Conservation (phyloP, 2,797 vertebrate species). For the Squalus acanthias region DNA sequence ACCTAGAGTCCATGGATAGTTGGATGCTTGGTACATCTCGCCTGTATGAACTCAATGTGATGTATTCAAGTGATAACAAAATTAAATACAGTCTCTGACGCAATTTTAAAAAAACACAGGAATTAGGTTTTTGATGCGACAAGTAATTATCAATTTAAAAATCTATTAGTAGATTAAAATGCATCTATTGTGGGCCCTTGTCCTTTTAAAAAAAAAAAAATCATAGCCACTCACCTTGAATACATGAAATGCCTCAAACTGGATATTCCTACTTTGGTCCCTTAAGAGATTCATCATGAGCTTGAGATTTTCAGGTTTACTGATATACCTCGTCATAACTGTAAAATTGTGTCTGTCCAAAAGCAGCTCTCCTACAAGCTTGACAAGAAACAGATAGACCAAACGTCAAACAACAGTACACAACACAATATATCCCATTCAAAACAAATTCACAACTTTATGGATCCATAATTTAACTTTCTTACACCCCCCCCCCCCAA, state of each 20-base stretch:
- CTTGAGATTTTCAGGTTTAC: slow-evolving; percentile 93
- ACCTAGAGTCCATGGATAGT: neutral
- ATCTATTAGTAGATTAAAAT: neutral
- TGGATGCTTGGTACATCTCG: neutral
- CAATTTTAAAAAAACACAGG: neutral
- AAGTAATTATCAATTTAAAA: neutral
- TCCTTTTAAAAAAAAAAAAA: neutral
- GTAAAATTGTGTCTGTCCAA: slow-evolving; percentile 89
- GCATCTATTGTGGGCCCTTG: neutral
- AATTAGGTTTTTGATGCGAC: neutral
- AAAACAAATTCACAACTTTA: neutral
- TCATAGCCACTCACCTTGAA: slow-evolving; percentile 76
- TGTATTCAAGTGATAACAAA: neutral
- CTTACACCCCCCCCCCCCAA: neutral
- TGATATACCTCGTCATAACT: slow-evolving; percentile 94
- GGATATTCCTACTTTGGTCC: slow-evolving; percentile 93
- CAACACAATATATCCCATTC: neutral
- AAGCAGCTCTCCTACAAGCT: slow-evolving; percentile 86
- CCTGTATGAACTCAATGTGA: neutral
- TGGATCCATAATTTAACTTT: neutral
- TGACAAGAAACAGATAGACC: slow-evolving; percentile 30
- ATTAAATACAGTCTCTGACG: neutral
- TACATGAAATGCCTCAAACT: slow-evolving; percentile 95
- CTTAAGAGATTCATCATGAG: slow-evolving; percentile 94
- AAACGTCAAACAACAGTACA: slow-evolving; percentile 13